Conservation (phyloP, 1,140 invertebrate genomes). For the Physella acuta region DNA sequence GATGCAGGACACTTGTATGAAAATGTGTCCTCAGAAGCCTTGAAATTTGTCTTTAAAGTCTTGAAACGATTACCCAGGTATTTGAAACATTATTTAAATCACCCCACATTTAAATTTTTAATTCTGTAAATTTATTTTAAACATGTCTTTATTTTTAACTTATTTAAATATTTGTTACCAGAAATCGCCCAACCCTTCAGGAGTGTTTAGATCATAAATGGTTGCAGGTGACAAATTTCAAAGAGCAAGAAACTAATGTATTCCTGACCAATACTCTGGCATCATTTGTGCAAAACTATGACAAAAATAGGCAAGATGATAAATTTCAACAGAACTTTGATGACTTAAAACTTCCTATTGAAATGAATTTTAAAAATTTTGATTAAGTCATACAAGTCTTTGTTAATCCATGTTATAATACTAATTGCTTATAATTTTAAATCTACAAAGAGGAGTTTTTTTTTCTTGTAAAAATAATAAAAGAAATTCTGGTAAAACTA, state of each 20-base stretch:
- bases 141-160: neutral
- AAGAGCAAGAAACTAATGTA: constrained; percentile 81
- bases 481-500: too few relatives aligned
- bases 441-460: too few relatives aligned
- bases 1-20: constrained; percentile 92
- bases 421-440: too few relatives aligned
- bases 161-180: constrained; percentile 64
- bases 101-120: too few relatives aligned
- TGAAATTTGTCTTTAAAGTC: constrained; percentile 90
- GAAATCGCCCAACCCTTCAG: constrained; percentile 88
- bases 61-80: constrained; percentile 91
- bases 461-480: too few relatives aligned
- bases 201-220: constrained; percentile 95
- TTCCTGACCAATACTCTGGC: constrained; percentile 54
- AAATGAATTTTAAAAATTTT: neutral
- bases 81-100: too few relatives aligned
- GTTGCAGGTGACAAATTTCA: constrained; percentile 87
- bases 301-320: constrained; percentile 22
- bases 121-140: constrained; percentile 2
- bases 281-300: constrained; percentile 44
- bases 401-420: too few relatives aligned
- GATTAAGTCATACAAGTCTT: too few relatives aligned
- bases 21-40: constrained; percentile 90
- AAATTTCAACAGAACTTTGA: constrained; percentile 25
- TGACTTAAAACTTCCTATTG: constrained; percentile 23